Base-by-base conservation (phyloP, 2,797 vertebrate species). In the Crocodylus rhombifer region DNA sequence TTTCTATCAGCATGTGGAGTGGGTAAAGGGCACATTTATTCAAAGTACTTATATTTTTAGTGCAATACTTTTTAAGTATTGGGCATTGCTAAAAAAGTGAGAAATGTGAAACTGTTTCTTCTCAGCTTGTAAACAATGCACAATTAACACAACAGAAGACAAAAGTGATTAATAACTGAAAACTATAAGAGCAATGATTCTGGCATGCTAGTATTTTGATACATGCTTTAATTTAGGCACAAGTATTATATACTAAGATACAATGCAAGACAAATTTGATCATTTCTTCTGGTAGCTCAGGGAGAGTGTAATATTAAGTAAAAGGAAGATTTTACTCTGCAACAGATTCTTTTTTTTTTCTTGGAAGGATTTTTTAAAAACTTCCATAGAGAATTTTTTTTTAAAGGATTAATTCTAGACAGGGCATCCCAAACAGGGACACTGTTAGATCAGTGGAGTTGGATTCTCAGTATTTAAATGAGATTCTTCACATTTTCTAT, bases 401-500 rank as follows among this genome's bases (percentile, higher is more conserved):
- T 95, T 95, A 58, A 88, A 9, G 77, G 80, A 92, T 90, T 77
- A 81, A 69, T 92, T 55, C 18, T 94, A 91, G 89, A 25, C 88
- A 96, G 85, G 23, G 15, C 21, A 81, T 77, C 92, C 82, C 82
- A 77, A 56, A 82, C 42, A 82, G 33, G 87, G 67, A 95, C 60
- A 5, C 36, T 81, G 84, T 89, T 95, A 88, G 42, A 94, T 73
- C 33, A 91, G 60, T 86, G 65, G 86, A 94, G 77, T 80, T 93
- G 25, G 95, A 95, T 91, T 96, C 64, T 92, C 6, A 67, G 7
- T 89, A 92, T 94, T 94, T 92, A 93, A 96, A 94, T 82, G n/a
- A 96, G 92, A 84, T 87, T 73, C 28, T 94, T 83, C 55, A 89
- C 17, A 85, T 33, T 14, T 93, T 91, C 36, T 78, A 91, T 64